Base-by-base conservation (phyloP, 2,888 invertebrate genomes). In the Lithodes maja region DNA sequence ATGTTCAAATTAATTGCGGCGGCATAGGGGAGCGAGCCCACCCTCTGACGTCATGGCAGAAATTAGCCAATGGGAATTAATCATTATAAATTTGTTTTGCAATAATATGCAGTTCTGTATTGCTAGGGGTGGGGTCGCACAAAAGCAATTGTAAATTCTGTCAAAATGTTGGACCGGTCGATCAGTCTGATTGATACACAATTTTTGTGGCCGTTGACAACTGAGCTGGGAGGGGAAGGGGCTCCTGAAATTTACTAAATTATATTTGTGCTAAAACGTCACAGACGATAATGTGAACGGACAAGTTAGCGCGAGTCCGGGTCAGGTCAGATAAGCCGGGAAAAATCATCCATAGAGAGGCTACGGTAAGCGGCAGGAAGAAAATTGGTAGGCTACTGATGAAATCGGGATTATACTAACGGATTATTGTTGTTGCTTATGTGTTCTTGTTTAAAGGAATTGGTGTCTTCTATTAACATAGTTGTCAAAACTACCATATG, bases 141-240 rank as follows among this genome's bases (percentile, higher is more conserved):
- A 87, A 86, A 87, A 87, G 87, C 87, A 87, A 87, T 87, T 87
- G 87, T 71, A 87, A 84, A 87, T 87, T 87, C 87, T 87, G 87
- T 87, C 87, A 83, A 87, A 87, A 87, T 87, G 84, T 87, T 87
- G 83, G 84, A 61, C 68, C 87, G 83, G 71, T 87, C 87, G 84
- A 87, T 87, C 87, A 84, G 83, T 79, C 74, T 87, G 87, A 87
- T 87, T 87, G 87, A 87, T 87, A 87, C 84, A 81, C 80, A 74
- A 84, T 84, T 87, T 87, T 87, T 87, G 79, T 77, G 61, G 49
- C 83, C 81, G 87, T 78, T 87, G 87, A 87, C 87, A 87, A 87
- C 71, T 84, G 87, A 84, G 75, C 84, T 79, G 87, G 84, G 80
- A 84, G 83, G 52, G 74, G 83, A 79, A 79, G 80, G 55, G 53